Conservation (phyloP, 2,113 vertebrate genomes). For the Mustela nigripes region DNA sequence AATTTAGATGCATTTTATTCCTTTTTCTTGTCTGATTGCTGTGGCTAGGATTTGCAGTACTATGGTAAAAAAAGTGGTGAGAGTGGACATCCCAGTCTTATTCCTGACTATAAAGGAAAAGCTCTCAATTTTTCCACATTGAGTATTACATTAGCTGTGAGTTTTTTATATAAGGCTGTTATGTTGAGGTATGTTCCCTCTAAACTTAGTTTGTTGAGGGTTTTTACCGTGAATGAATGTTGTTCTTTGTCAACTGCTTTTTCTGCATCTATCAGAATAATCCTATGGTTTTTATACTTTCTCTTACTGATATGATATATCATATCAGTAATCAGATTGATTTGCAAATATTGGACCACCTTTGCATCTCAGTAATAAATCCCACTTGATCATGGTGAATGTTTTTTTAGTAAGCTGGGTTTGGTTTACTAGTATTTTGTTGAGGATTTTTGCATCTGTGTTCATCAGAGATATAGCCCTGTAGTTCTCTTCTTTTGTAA, state of each 20-base stretch:
- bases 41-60: neutral
- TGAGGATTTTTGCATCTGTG: neutral
- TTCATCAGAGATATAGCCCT: neutral
- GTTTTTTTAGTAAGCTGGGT: neutral
- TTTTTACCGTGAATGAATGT: neutral
- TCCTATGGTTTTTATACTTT: neutral
- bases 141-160: neutral
- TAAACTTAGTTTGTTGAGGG: neutral
- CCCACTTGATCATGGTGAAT: neutral
- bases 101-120: neutral
- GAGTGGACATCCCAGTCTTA: neutral
- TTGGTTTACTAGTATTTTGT: neutral
- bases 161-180: neutral
- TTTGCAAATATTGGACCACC: neutral
- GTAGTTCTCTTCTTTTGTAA: neutral
- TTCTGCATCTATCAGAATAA: neutral
- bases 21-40: neutral
- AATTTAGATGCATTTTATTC: neutral
- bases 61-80: neutral
- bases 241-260: neutral
- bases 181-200: neutral
- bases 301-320: neutral
- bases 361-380: neutral
- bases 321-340: neutral
- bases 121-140: neutral